Percentiles rank a stretch among this genome's conserved stretches.
Conservation (phyloP, 2,797 vertebrate species). For the Karalla daura region DNA sequence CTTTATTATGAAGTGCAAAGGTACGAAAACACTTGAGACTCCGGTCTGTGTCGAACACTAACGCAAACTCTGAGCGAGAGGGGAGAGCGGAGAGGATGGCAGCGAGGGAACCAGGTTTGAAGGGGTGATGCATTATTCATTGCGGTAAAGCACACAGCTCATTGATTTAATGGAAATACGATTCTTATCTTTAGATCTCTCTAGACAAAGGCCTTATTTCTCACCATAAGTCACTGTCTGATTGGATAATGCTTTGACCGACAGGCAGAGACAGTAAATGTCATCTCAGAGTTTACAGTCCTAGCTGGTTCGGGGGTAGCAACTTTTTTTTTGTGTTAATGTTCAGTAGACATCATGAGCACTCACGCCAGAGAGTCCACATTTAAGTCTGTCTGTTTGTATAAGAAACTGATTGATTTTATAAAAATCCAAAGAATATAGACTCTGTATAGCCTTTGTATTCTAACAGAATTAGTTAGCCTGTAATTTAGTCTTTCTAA, state of each 20-base stretch:
- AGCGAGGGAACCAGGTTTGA: slow-evolving; percentile 53
- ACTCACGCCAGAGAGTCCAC: neutral
- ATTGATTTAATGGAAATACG: slow-evolving; percentile 85
- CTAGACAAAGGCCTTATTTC: slow-evolving; percentile 79
- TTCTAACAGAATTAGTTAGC: neutral
- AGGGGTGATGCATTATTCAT: slow-evolving; percentile 79
- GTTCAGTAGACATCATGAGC: slow-evolving; percentile 20
- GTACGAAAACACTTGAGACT: slow-evolving; percentile 76
- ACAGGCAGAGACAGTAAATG: slow-evolving; percentile 68
- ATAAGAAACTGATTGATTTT: neutral
- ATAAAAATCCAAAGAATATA: slow-evolving; percentile 14
- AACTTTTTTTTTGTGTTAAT: slow-evolving; percentile 20
- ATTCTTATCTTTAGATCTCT: slow-evolving; percentile 82
- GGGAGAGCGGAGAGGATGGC: slow-evolving; percentile 28
- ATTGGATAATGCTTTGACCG: slow-evolving; percentile 75
- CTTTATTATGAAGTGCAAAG: slow-evolving; percentile 80
- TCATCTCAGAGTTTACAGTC: slow-evolving; percentile 37
- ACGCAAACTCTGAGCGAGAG: slow-evolving; percentile 49
- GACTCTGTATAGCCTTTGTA: neutral
- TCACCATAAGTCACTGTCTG: slow-evolving; percentile 79
- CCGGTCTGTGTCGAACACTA: slow-evolving; percentile 38
- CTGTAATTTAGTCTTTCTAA: neutral
- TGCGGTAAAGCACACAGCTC: slow-evolving; percentile 74
- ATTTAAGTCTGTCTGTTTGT: slow-evolving; percentile 17
- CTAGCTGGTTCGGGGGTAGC: slow-evolving; percentile 34